Base-by-base conservation (phyloP, 1,140 invertebrate species). In the Nephotettix cincticeps region DNA sequence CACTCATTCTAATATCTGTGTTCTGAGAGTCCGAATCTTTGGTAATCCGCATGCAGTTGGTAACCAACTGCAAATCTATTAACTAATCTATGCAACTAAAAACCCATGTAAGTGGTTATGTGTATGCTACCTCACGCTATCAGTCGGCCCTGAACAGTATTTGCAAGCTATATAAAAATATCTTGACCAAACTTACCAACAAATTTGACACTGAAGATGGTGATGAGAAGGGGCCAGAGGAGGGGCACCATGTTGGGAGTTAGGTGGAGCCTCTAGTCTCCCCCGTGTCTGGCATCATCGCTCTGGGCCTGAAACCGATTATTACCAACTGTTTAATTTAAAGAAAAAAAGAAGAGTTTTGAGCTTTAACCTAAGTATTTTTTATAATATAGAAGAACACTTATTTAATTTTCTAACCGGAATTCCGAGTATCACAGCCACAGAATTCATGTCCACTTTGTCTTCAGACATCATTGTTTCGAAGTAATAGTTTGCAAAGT, bases 171-270 rank as follows among this genome's bases (percentile, higher is more conserved):
- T n/a, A n/a, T n/a, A n/a, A n/a, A n/a, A n/a, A n/a, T 14, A 36
- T 36, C 14, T 36, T 36, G 32, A 36, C 32, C 4, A 36, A 6
- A 6, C 25, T 61, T 61, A 61, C 56, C 56, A 27, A 6, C 56
- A 61, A 61, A 61, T 25, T 61, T 61, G 56, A 61, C 56, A 28
- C 56, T 61, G 56, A 61, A 14, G 25, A 61, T 61, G 25, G 56
- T 27, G 56, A 61, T 11, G 56, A 61, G 1, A 4, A 61, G 27
- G n/a, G 56, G 56, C 56, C 56, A 61, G 56, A 61, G 56, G 2
- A 61, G 2, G 9, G 56, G 56, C 13, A 25, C 11, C 56, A 61
- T 61, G 9, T 13, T 28, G 21, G n/a, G 21, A 4, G 14, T 27
- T 61, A 61, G 56, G 23, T 25, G 21, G 4, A 9, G 11, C 23